These are phyloP conservation scores for Terebella lapidaria DNA, from an alignment of 2,888 invertebrate genomes.

Conservation along the genomic window DNA sequence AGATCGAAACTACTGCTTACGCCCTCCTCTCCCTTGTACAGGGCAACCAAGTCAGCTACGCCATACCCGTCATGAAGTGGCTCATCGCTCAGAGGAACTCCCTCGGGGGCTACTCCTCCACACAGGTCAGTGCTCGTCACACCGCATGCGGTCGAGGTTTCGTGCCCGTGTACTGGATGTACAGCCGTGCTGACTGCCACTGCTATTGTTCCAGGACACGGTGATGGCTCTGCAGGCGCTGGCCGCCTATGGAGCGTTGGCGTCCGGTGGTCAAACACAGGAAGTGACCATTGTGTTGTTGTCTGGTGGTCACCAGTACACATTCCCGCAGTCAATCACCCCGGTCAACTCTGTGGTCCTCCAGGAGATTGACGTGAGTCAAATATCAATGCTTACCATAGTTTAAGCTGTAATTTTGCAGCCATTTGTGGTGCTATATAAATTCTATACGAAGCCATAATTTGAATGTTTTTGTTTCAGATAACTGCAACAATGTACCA, in stretches of 20 bases:
- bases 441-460: no score
- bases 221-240: slow-evolving; percentile 53
- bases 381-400: no score
- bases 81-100: slow-evolving; percentile 43
- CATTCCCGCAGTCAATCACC: background rate
- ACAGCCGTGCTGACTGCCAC: no score
- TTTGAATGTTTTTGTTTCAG: no score
- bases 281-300: background rate
- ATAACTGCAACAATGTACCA: no score
- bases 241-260: slow-evolving; percentile 43
- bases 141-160: no score
- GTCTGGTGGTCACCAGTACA: background rate
- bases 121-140: slow-evolving; percentile 40
- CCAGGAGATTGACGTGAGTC: background rate
- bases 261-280: slow-evolving; percentile 23
- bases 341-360: background rate
- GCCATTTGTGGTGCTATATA: no score
- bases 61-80: slow-evolving; percentile 47
- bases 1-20: slow-evolving; percentile 51
- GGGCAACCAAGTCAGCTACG: background rate
- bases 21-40: slow-evolving; percentile 42
- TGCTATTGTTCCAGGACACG: slow-evolving; percentile 50
- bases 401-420: no score
- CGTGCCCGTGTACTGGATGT: no score
- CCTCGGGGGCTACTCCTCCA: slow-evolving; percentile 49